Base-by-base conservation (phyloP, 2,888 invertebrate genomes). In the Leptinotarsa tumamoca region DNA sequence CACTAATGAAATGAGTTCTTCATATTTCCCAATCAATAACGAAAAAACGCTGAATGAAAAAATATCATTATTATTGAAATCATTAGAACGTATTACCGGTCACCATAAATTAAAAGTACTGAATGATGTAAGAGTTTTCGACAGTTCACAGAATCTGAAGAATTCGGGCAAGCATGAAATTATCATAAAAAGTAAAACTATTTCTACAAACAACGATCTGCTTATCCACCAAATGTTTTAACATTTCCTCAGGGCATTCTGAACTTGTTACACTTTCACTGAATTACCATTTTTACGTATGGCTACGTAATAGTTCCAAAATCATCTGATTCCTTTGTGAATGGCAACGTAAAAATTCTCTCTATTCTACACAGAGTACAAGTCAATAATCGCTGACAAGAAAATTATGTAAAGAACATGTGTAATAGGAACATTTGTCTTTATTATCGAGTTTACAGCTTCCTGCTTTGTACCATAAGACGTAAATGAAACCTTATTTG, bases 241-340 rank as follows among this genome's bases (percentile, higher is more conserved):
- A 13, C 23, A 23, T 27, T 23, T 58, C 58, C 58, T 23, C 58
- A 4, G 58, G 58, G 58, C 58, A 13, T 58, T 58, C 58, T 58
- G 58, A 58, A 58, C 58, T 58, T 23, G 58, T 58, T 58, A 23
- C 58, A 58, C 58, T 58, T 58, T 58, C 58, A 58, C 58, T 58
- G 58, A 58, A 58, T 27, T 23, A 58, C 23, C 23, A 58, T 58
- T 23, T 15, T 58, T 58, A 21, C 14, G 23, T 58, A 23, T 14
- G 58, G 14, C 58, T 58, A 58, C 58, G 27, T 58, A 58, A 58
- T 23, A 7, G 58, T 23, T 58, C 58, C 58, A 58, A 58, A 58
- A 14, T 23, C 58, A 23, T 58, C 23, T 5, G 58, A 21, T 23
- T 58, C 23, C 58, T 27, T 58, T 58, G 58, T 58, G 58, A 58